Conservation (phyloP, 2,797 vertebrate genomes). For the Mus spretus region DNA sequence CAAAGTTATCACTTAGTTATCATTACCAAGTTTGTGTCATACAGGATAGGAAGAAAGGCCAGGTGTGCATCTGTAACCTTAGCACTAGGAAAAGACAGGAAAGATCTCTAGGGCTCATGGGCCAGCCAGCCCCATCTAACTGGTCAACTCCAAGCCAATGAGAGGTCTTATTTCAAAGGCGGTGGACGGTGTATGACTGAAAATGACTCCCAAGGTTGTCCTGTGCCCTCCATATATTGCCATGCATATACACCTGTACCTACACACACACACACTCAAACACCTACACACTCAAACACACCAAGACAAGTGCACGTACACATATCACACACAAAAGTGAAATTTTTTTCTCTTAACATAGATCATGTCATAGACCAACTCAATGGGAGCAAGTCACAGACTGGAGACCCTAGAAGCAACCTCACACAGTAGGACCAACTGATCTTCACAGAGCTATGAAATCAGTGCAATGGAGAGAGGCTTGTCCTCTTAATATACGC, state of each 20-base stretch:
- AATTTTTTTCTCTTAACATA: not conserved
- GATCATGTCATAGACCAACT: not conserved
- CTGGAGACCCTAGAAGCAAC: not conserved
- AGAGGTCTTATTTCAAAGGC: not conserved
- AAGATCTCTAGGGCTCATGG: not conserved
- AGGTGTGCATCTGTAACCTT: not conserved
- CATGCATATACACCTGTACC: not conserved
- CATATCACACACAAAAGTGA: not conserved
- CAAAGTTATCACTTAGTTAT: not conserved
- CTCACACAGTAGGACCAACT: too few relatives aligned
- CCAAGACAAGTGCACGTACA: not conserved
- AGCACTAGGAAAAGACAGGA: not conserved
- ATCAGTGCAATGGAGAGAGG: not conserved
- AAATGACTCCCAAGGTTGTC: not conserved
- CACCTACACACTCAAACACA: not conserved
- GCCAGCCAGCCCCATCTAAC: too few relatives aligned
- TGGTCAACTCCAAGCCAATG: not conserved
- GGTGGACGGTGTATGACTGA: not conserved
- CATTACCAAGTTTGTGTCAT: not conserved
- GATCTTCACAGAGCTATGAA: not conserved
- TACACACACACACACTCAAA: not conserved
- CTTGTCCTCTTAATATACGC: not conserved
- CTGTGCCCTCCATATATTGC: not conserved
- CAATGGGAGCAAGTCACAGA: not conserved
- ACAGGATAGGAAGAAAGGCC: not conserved